Evolutionary conservation across 2,888 invertebrate genomes (phyloP).

Genomic region (Leucoma salicis): DNA sequence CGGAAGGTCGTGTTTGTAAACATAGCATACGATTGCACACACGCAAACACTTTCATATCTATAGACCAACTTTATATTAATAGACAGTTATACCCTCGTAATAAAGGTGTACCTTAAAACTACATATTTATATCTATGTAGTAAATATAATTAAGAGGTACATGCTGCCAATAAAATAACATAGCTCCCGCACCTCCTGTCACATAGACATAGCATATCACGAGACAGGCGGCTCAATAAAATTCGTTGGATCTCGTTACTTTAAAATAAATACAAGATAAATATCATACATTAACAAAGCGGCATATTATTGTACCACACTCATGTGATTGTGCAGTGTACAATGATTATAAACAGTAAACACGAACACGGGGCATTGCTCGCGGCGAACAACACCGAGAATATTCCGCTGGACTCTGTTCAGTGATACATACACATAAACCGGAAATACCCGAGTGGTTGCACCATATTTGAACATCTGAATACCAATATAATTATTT

Average conservation of each 20-base stretch:
- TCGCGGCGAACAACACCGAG: conserved; percentile 55
- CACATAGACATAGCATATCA: conserved; percentile 4
- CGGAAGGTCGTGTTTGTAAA: conserved; percentile 65
- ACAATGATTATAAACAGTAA: conserved; percentile 52
- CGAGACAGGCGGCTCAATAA: conserved; percentile 10
- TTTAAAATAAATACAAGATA: conserved; percentile 18
- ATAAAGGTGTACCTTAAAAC: too few relatives aligned
- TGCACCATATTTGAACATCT: conserved; percentile 45
- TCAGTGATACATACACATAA: conserved; percentile 27
- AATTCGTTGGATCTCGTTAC: conserved; percentile 7
- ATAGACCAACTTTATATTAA: conserved; percentile 42
- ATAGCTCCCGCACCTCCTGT: too few relatives aligned
- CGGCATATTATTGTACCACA: conserved; percentile 18
- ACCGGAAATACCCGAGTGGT: conserved; percentile 59
- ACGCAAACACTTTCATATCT: conserved; percentile 41
- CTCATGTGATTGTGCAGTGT: conserved; percentile 18
- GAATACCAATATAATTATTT: conserved; percentile 25
- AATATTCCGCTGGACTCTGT: conserved; percentile 72
- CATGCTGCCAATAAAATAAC: conserved; percentile 15
- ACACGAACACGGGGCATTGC: conserved; percentile 52
- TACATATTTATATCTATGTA: conserved; percentile 18
- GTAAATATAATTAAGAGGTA: conserved; percentile 14
- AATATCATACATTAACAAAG: conserved; percentile 23
- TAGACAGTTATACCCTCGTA: conserved; percentile 23
- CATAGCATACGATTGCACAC: conserved; percentile 50